Evolutionary conservation across 2,888 invertebrate genomes (phyloP).

Genomic region (Eilema sororculum): DNA sequence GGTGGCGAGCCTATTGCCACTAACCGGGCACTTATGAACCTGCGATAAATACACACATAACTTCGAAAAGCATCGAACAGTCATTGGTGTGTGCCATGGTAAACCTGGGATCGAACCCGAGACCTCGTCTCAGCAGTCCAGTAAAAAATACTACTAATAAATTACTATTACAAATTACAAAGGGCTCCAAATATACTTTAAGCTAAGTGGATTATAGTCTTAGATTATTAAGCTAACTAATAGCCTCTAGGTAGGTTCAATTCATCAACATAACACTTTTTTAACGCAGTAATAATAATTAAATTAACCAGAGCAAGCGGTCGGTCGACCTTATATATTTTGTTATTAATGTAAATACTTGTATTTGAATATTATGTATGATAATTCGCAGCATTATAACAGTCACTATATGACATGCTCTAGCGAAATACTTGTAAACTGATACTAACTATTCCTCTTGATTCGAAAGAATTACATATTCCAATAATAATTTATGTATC

Average conservation of each 20-base stretch:
- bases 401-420: slow-evolving; percentile 5
- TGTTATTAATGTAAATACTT: too few species aligned
- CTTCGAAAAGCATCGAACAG: too few species aligned
- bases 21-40: too few species aligned
- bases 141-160: too few species aligned
- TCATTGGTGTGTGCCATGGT: too few species aligned
- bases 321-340: not conserved
- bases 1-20: too few species aligned
- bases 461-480: slow-evolving; percentile 10
- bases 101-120: too few species aligned
- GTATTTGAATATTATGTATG: not conserved
- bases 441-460: slow-evolving; percentile 20
- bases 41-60: too few species aligned
- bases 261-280: not conserved
- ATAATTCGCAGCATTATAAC: not conserved
- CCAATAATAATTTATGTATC: not conserved
- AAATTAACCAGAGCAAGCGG: not conserved
- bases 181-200: not conserved
- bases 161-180: too few species aligned
- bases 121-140: too few species aligned
- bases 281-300: not conserved
- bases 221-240: not conserved
- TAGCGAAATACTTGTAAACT: slow-evolving; percentile 18
- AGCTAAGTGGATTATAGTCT: not conserved
- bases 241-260: not conserved